Conservation (phyloP, 1,140 invertebrate species). For the Drosophila tani region DNA sequence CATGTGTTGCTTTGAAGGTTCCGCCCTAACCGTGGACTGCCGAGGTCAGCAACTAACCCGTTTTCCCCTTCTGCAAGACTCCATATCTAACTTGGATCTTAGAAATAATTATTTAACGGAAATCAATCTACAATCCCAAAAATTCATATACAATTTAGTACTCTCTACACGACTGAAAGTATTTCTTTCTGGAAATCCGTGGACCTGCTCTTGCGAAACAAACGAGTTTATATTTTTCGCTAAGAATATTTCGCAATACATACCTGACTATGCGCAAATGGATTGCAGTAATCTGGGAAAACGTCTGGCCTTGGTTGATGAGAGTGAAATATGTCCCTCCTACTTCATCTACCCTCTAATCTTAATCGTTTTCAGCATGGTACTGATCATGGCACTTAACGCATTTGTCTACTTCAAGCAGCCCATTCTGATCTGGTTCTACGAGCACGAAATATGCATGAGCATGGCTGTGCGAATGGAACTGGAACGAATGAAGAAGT, state of each 20-base stretch:
- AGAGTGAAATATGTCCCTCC: neutral
- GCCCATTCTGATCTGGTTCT: slow-evolving; percentile 23
- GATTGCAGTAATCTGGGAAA: neutral
- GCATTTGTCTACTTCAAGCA: slow-evolving; percentile 6
- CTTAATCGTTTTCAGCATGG: neutral
- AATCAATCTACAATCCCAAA: neutral
- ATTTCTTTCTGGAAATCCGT: slow-evolving; percentile 7
- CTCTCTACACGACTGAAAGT: neutral
- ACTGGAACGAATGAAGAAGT: slow-evolving; percentile 15
- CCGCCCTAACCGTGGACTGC: slow-evolving; percentile 8
- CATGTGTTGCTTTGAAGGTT: slow-evolving; percentile 5
- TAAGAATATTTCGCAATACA: neutral
- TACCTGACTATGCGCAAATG: neutral
- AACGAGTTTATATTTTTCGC: neutral
- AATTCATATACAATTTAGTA: neutral
- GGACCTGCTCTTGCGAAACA: slow-evolving; percentile 12
- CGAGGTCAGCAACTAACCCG: neutral
- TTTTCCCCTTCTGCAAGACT: neutral
- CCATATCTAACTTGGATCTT: neutral
- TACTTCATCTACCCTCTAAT: neutral
- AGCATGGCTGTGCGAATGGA: slow-evolving; percentile 5
- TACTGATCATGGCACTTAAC: neutral
- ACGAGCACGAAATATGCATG: slow-evolving; percentile 19
- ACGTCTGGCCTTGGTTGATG: neutral
- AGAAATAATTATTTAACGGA: slow-evolving; percentile 2